Base-by-base conservation (phyloP, 1,140 invertebrate genomes). In the Brachionus rotundiformis region DNA sequence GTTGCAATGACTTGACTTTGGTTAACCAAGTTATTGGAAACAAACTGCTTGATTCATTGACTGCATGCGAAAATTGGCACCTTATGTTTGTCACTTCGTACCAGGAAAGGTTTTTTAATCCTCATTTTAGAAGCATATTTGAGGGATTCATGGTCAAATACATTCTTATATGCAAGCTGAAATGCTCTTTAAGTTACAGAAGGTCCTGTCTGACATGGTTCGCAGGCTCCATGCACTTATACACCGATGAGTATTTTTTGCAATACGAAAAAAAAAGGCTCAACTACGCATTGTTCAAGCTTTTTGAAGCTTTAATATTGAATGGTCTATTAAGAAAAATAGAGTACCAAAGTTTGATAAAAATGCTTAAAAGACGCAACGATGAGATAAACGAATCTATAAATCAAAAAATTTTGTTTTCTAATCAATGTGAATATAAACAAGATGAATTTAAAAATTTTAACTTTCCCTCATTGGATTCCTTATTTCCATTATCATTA, bases 171-270 rank as follows among this genome's bases (percentile, higher is more conserved):
- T 65, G 61, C 31, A 65, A 65, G 16, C 8, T 65, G 5, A 65
- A 65, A 1, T 65, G 61, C 11, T 65, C 61, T 29, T 27, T 65
- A 2, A 65, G 13, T 13, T 33, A 65, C 13, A 29, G 31, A 33
- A 65, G 61, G 61, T 27, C 61, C 23, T 65, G 31, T 65, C 11
- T 65, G n/a, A 65, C 61, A 65, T 65, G 61, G 61, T 65, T 65
- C n/a, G 61, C 61, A n/a, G 61, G 61, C 16, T 65, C 61, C 13
- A 31, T 65, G 31, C 61, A 65, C 31, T 65, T 65, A 65, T 65
- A 65, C 61, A 65, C 61, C n/a, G 61, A 65, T 27, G 61, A 65
- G n/a, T 65, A 65, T 33, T 65, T 65, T 65, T 65, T 65, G 31
- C 61, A 65, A 65, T 29, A 65, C 61, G 61, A 65, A 65, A 27